A percentile compares a stretch with the other conserved stretches of the same genome.
phyloP scores from a whole-genome alignment of 2,113 vertebrate species.

The Ginglymostoma cirratum region DNA sequence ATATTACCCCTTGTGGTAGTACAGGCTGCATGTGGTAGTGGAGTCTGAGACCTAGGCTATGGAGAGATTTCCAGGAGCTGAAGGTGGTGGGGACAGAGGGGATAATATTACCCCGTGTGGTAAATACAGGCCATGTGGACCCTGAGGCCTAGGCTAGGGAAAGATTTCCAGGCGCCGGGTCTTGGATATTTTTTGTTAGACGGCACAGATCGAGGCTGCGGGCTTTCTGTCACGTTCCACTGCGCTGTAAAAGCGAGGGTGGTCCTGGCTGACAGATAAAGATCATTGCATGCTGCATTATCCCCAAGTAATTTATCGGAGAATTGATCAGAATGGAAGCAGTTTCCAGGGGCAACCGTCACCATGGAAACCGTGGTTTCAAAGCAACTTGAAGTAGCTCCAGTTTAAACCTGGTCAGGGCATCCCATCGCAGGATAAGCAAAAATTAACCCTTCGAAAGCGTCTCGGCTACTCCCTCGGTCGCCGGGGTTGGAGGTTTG shows the following conservation, averaged over 20 bases:
- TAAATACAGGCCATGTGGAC: too few relatives aligned
- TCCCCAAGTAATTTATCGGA: background rate
- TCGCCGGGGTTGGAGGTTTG: background rate
- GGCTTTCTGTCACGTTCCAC: background rate
- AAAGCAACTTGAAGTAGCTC: background rate
- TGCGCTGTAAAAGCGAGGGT: background rate
- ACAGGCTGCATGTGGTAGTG: too few relatives aligned
- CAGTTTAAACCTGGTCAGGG: background rate
- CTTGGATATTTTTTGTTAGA: background rate
- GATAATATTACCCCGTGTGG: too few relatives aligned
- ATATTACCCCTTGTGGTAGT: too few relatives aligned
- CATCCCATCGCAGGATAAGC: background rate
- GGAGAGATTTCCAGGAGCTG: too few relatives aligned
- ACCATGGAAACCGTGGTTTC: background rate
- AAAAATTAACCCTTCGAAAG: background rate
- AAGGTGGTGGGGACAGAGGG: too few relatives aligned
- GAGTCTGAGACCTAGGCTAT: too few relatives aligned
- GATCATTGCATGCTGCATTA: background rate
- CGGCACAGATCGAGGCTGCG: background rate
- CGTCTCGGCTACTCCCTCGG: background rate
- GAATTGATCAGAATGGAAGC: conserved; percentile 25
- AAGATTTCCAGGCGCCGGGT: background rate
- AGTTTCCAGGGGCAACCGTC: conserved; percentile 17
- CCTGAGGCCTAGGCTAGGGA: background rate
- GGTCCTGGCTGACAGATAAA: background rate